These are phyloP conservation scores for Lordiphosa fenestrarum DNA, from an alignment of 2,888 invertebrate species.

Conservation along the genomic window DNA sequence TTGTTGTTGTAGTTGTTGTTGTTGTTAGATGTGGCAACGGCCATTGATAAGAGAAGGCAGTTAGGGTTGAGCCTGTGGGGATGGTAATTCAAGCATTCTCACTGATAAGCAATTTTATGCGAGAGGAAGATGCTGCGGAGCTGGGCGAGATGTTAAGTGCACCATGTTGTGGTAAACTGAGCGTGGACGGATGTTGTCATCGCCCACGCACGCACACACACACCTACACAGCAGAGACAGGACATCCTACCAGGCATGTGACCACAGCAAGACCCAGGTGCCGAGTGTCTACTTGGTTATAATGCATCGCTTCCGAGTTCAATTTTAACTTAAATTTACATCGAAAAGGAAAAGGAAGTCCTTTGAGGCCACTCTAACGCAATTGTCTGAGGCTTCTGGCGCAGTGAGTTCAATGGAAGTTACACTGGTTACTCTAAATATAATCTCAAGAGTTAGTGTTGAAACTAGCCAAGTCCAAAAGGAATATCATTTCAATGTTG, in stretches of 20 bases:
- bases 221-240: slow-evolving; percentile 15
- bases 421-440: no score
- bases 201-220: no score
- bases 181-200: slow-evolving; percentile 58
- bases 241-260: not conserved
- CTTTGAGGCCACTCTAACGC: no score
- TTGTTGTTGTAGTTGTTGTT: slow-evolving; percentile 34
- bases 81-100: slow-evolving; percentile 54
- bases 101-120: slow-evolving; percentile 69
- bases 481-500: no score
- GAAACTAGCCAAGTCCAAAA: no score
- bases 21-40: slow-evolving; percentile 62
- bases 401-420: no score
- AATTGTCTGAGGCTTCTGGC: no score
- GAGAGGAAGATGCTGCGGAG: not conserved
- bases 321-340: not conserved
- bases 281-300: not conserved
- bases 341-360: no score
- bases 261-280: slow-evolving; percentile 3
- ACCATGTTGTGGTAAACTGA: slow-evolving; percentile 57
- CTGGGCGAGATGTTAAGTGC: slow-evolving; percentile 9
- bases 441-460: no score
- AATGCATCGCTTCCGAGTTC: not conserved
- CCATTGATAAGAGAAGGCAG: slow-evolving; percentile 45
- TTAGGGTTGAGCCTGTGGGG: slow-evolving; percentile 29